Conservation (phyloP, 2,888 invertebrate species). For the Choreutis nemorana region DNA sequence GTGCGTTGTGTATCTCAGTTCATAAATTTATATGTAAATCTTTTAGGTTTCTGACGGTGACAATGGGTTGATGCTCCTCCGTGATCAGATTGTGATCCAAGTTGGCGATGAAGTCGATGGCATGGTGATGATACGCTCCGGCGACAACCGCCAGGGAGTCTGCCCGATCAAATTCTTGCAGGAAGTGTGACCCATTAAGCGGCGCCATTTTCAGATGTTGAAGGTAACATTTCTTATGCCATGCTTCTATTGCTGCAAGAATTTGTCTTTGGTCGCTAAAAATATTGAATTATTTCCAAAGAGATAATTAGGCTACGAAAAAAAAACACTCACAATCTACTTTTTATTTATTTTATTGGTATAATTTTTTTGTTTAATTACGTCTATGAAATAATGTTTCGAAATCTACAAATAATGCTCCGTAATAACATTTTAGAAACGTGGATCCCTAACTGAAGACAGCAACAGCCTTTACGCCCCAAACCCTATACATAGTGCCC, state of each 20-base stretch:
- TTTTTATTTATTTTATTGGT: neutral
- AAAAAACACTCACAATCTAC: neutral
- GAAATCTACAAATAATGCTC: neutral
- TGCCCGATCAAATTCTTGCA: conserved; percentile 95
- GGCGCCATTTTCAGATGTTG: conserved; percentile 43
- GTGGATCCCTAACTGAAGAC: conserved; percentile 46
- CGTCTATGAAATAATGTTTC: neutral
- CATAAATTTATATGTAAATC: too few species aligned
- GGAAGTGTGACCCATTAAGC: conserved; percentile 85
- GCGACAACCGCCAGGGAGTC: conserved; percentile 90
- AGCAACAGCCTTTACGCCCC: conserved; percentile 30
- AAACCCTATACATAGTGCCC: conserved; percentile 45
- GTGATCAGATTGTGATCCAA: conserved; percentile 93
- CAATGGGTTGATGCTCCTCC: conserved; percentile 79
- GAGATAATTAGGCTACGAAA: neutral
- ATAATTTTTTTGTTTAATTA: neutral
- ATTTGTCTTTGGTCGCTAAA: too few species aligned
- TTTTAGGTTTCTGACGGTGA: conserved; percentile 88
- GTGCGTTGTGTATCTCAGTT: too few species aligned
- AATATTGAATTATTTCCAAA: neutral
- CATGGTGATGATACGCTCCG: conserved; percentile 92
- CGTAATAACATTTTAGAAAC: conserved; percentile 38
- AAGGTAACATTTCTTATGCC: too few species aligned
- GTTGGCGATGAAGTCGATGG: conserved; percentile 92
- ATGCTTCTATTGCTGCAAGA: too few species aligned